Evolutionary conservation across 2,113 vertebrate genomes (phyloP), one percentile per base, ranked within the genome.

Genomic region (Collichthys lucidus): DNA sequence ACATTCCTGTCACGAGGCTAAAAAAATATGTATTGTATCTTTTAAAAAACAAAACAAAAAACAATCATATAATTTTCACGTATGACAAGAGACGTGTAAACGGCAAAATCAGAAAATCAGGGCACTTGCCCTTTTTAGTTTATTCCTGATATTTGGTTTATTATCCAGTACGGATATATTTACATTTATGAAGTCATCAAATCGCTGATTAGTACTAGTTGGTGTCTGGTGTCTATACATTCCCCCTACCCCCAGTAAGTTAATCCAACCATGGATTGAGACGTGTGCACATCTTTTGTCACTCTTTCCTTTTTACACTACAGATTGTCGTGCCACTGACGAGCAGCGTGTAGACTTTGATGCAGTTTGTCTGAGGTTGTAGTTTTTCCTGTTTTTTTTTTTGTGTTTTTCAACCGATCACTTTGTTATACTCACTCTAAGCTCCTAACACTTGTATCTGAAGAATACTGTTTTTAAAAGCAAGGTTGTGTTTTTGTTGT

Each of bases 371-470:
- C 57, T 35, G 8, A 6, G 31, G 31, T 35, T 35, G 31, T 35
- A 35, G 31, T 35, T 7, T 35, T 35, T 35, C 31, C 77, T 81
- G 50, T 74, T 70, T 0, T n/a, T n/a, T n/a, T n/a, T n/a, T n/a
- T n/a, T n/a, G n/a, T 31, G 2, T 57, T 2, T 56, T 62, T 24
- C 4, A 4, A 52, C 46, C 15, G 49, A 63, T 73, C 15, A 20
- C 22, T 66, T 53, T 72, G 22, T 67, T 63, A 63, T 74, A 22
- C 19, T 69, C 6, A 22, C 42, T 53, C 10, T 67, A 68, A 68
- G 61, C 55, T 73, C 44, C 60, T 63, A 80, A 80, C 77, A 82
- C n/a, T 70, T 60, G 19, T 69, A 24, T 40, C 24, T 47, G 26
- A 75, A 60, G 52, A n/a, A 11, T n/a, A 5, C 19, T 53, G 47